Evolutionary conservation across 2,888 invertebrate genomes (phyloP).

Genomic region (Syritta pipiens): DNA sequence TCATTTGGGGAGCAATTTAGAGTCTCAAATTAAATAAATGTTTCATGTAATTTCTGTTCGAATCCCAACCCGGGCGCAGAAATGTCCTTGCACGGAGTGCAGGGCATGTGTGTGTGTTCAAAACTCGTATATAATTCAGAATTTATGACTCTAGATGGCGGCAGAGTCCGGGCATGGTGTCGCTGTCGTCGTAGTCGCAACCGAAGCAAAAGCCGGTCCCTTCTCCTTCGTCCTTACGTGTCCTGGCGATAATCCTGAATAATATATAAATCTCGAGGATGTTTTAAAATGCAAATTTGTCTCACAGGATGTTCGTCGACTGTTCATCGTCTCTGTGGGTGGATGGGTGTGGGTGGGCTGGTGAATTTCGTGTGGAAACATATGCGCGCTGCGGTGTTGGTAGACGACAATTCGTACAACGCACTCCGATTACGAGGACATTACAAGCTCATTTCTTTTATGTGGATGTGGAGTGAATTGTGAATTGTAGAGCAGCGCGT

Average conservation of each 20-base stretch:
- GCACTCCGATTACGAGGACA: slow-evolving; percentile 60
- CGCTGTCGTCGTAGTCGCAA: slow-evolving; percentile 5
- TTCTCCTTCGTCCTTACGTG: slow-evolving; percentile 28
- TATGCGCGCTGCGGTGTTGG: slow-evolving; percentile 8
- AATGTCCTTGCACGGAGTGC: neutral
- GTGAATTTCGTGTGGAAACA: slow-evolving; percentile 2
- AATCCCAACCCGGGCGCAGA: slow-evolving; percentile 30
- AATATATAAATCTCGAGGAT: slow-evolving; percentile 72
- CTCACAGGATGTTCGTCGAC: slow-evolving; percentile 64
- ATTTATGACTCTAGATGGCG: slow-evolving; percentile 60
- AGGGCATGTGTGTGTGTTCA: slow-evolving; percentile 5
- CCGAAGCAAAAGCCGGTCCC: neutral
- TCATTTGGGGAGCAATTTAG: slow-evolving; percentile 64
- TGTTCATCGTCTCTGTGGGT: neutral
- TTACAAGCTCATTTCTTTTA: slow-evolving; percentile 63
- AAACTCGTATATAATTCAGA: slow-evolving; percentile 52
- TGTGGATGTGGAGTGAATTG: slow-evolving; percentile 49
- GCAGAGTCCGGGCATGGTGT: slow-evolving; percentile 28
- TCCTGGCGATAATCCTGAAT: slow-evolving; percentile 70
- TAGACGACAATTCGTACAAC: slow-evolving; percentile 27
- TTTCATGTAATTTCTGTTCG: slow-evolving; percentile 67
- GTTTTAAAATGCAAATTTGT: slow-evolving; percentile 73
- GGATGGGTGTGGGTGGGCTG: neutral
- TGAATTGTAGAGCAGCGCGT: slow-evolving; percentile 28
- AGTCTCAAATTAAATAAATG: slow-evolving; percentile 69